A percentile compares a stretch with the other conserved stretches of the same genome.
phyloP scores from a whole-genome alignment of 2,797 vertebrate species.

The Myiothlypis coronata region DNA sequence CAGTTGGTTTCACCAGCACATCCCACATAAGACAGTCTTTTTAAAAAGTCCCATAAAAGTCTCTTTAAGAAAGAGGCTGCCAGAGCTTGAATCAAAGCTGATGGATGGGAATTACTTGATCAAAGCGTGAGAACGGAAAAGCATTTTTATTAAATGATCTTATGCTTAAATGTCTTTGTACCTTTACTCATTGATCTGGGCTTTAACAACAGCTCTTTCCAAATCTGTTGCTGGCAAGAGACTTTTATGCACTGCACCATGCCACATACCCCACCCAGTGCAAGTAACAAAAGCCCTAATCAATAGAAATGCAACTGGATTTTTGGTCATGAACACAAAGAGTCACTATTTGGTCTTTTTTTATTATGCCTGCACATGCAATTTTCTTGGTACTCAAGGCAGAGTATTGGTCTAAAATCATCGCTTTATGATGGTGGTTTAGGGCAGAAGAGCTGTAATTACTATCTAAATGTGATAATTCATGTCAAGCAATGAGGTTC shows the following conservation, averaged over 20 bases:
- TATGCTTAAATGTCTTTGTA: background rate
- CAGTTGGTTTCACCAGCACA: background rate
- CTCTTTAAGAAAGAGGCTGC: background rate
- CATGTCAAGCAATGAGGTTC: background rate
- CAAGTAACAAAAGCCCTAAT: background rate
- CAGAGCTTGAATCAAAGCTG: background rate
- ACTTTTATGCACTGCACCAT: background rate
- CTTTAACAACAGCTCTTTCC: background rate
- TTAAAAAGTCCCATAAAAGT: background rate
- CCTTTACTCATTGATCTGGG: background rate
- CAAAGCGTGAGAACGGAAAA: background rate
- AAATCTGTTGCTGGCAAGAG: background rate
- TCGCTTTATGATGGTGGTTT: fast-evolving
- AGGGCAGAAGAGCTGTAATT: background rate
- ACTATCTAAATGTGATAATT: background rate
- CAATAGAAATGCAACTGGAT: background rate
- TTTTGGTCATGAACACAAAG: background rate
- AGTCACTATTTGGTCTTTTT: background rate
- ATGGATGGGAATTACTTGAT: background rate
- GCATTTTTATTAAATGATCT: background rate
- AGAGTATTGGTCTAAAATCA: background rate
- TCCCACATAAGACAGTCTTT: background rate
- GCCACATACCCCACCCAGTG: fast-evolving
- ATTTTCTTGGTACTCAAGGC: background rate
- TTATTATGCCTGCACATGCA: background rate